Percentiles rank a stretch among this genome's conserved stretches.
Evolutionary conservation across 1,140 invertebrate genomes (phyloP).

Genomic region (Chlorops oryzae): DNA sequence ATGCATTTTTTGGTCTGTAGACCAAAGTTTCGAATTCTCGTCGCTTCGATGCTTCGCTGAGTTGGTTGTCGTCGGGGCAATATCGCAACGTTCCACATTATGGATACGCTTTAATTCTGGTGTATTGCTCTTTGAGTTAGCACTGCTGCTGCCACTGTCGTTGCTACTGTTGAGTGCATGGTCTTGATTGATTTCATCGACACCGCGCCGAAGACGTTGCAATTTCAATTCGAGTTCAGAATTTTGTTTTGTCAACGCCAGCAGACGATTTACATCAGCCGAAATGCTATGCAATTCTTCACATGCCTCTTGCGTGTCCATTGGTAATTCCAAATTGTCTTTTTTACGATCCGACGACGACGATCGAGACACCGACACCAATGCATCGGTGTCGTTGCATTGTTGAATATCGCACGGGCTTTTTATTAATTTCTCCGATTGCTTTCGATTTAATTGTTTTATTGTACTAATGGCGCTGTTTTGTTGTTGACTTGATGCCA

Average conservation of each 20-base stretch:
- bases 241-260: slow-evolving; percentile 39
- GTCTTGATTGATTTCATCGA: slow-evolving; percentile 46
- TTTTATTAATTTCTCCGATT: neutral
- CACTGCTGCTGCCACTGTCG: slow-evolving; percentile 18
- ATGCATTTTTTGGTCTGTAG: too few species aligned
- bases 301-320: slow-evolving; percentile 29
- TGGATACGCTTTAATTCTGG: too few species aligned
- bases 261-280: slow-evolving; percentile 41
- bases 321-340: too few species aligned
- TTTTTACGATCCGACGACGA: neutral
- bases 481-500: slow-evolving; percentile 3
- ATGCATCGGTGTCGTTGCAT: too few species aligned
- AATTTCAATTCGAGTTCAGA: slow-evolving; percentile 39
- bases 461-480: slow-evolving; percentile 1
- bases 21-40: too few species aligned
- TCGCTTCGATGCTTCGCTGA: too few species aligned
- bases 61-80: too few species aligned
- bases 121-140: neutral
- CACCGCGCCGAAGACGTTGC: slow-evolving; percentile 36
- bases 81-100: too few species aligned
- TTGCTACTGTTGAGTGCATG: slow-evolving; percentile 19
- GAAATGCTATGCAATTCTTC: slow-evolving; percentile 42
- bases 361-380: too few species aligned
- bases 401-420: too few species aligned
- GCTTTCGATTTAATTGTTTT: neutral